Base-by-base conservation (phyloP, 2,888 invertebrate genomes). In the Ochlodes sylvanus region DNA sequence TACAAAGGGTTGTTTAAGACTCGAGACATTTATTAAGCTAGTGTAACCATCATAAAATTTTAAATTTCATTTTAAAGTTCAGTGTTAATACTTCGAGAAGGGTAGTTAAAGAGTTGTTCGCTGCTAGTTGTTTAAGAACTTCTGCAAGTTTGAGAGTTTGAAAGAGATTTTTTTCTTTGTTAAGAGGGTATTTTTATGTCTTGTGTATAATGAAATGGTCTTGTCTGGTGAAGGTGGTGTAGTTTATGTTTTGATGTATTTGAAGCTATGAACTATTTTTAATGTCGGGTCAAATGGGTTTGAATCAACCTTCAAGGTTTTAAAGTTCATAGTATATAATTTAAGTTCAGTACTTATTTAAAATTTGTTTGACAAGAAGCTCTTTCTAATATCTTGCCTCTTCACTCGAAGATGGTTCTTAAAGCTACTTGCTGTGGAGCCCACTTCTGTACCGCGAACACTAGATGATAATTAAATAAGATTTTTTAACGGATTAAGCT, bases 51-150 rank as follows among this genome's bases (percentile, higher is more conserved):
- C 58, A 27, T 60, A 7, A 60, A 60, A 60, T 60, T 60, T 60
- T 60, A 60, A 58, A 60, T 60, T 32, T 47, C 27, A 60, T 60
- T 47, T 60, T 60, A 60, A 47, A 60, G 15, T 60, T 60, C 19
- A 60, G 60, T 60, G 60, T 60, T 60, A 60, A 47, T 47, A 60
- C 60, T 60, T 60, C 44, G 27, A 60, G 19, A 41, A 47, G 27
- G 17, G 42, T 44, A 60, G 60, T 47, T 42, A 57, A 57, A 38
- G 60, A 60, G 60, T 60, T 60, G 60, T 58, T 57, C 38, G 21
- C 41, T 15, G 34, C 34, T 60, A 60, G 60, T 60, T 60, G 58
- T 58, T 58, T 54, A 54, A 54, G 54, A 14, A 19, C 12, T n/a
- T 54, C 32, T 7, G n/a, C n/a, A 54, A 54, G n/a, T 54, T n/a